Evolutionary conservation across 1,140 invertebrate species (phyloP).

Genomic region (Pinna nobilis): DNA sequence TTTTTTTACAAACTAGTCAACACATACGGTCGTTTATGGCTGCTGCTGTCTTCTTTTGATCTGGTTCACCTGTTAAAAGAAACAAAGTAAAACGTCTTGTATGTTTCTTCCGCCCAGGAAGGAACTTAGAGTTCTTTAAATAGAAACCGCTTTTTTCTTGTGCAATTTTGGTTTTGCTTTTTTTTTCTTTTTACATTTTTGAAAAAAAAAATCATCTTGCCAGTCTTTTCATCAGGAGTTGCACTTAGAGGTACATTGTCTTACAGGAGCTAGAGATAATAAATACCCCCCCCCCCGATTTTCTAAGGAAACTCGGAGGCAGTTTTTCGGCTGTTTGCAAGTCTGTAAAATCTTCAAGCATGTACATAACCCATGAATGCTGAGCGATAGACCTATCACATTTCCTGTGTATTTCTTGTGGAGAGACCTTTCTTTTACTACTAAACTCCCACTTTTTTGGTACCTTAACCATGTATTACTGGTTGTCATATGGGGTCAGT

Average conservation of each 20-base stretch:
- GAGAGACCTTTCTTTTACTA: neutral
- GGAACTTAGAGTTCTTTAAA: too few species aligned
- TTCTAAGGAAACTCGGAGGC: neutral
- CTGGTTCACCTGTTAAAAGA: slow-evolving; percentile 74
- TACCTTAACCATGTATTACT: neutral
- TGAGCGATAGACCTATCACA: too few species aligned
- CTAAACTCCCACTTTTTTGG: neutral
- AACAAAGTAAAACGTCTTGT: slow-evolving; percentile 46
- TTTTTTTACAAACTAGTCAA: slow-evolving; percentile 36
- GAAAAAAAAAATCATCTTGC: too few species aligned
- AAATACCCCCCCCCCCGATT: neutral
- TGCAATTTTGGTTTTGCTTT: slow-evolving; percentile 12
- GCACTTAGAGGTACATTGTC: slow-evolving; percentile 44
- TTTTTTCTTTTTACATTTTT: too few species aligned
- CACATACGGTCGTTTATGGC: slow-evolving; percentile 70
- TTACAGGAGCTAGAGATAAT: neutral
- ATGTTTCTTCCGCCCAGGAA: slow-evolving; percentile 25
- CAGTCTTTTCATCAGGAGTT: too few species aligned
- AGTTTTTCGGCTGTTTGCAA: slow-evolving; percentile 6
- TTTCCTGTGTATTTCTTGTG: slow-evolving; percentile 1
- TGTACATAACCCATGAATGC: too few species aligned
- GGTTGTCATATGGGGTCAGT: too few species aligned
- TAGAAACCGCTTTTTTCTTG: slow-evolving; percentile 1
- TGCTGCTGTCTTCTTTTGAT: slow-evolving; percentile 75
- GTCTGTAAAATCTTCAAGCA: too few species aligned